Evolutionary conservation across 2,888 invertebrate genomes (phyloP).

Genomic region (Agriopis marginaria): DNA sequence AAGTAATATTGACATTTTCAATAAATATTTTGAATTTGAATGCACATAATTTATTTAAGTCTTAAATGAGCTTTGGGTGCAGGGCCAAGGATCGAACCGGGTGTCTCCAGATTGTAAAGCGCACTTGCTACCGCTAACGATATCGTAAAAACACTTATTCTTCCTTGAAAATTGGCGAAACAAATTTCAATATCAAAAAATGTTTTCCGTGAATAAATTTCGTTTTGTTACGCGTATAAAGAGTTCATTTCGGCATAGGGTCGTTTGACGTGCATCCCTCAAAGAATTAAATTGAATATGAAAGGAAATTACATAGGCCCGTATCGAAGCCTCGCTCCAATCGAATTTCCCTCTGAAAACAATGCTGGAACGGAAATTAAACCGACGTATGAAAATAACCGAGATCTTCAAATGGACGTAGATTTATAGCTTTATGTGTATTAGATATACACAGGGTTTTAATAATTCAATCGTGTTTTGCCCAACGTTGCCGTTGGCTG

Average conservation of each 20-base stretch:
- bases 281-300: conserved; percentile 79
- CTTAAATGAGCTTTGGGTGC: no score
- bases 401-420: conserved; percentile 65
- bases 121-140: conserved; percentile 7
- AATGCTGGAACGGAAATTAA: conserved; percentile 82
- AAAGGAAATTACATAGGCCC: conserved; percentile 81
- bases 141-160: conserved; percentile 41
- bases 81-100: no score
- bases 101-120: no score
- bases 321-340: conserved; percentile 76
- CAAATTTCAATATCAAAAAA: conserved; percentile 51
- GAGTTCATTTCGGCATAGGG: conserved; percentile 61
- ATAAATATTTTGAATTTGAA: no score
- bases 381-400: conserved; percentile 74
- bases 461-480: neutral
- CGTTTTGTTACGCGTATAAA: conserved; percentile 58
- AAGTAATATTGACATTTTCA: no score
- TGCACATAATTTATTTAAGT: no score
- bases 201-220: conserved; percentile 60
- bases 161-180: conserved; percentile 43
- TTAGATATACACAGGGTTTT: conserved; percentile 22
- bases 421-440: conserved; percentile 54
- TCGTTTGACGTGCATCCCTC: conserved; percentile 69
- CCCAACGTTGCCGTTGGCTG: no score
- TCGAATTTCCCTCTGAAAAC: conserved; percentile 80